Percentiles rank a stretch among this genome's conserved stretches.
phyloP scores from a whole-genome alignment of 2,797 vertebrate genomes.

The Acipenser transmontanus region DNA sequence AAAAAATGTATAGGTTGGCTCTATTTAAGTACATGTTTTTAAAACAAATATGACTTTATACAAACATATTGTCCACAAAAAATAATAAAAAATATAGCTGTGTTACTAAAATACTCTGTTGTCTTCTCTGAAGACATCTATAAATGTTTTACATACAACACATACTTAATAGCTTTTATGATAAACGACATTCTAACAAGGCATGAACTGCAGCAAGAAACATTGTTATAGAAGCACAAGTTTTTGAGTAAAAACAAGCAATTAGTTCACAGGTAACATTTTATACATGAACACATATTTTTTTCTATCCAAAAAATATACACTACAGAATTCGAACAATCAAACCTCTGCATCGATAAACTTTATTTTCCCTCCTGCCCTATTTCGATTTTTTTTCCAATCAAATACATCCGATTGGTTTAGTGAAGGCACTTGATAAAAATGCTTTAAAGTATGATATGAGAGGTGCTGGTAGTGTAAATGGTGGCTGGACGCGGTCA shows the following conservation, averaged over 20 bases:
- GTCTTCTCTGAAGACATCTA: slow-evolving; percentile 86
- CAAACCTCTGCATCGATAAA: slow-evolving; percentile 11
- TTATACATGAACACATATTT: slow-evolving; percentile 17
- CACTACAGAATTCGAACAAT: slow-evolving; percentile 29
- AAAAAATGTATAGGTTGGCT: slow-evolving; percentile 75
- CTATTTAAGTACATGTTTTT: slow-evolving; percentile 75
- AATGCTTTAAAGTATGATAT: neutral
- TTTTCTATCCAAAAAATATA: slow-evolving; percentile 33
- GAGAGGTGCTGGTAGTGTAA: no score
- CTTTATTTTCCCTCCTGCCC: slow-evolving; percentile 22
- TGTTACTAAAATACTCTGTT: slow-evolving; percentile 79
- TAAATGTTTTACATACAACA: slow-evolving; percentile 78
- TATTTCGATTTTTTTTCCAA: slow-evolving; percentile 6
- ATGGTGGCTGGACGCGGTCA: no score
- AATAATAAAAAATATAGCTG: slow-evolving; percentile 82
- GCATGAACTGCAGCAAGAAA: slow-evolving; percentile 70
- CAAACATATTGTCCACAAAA: slow-evolving; percentile 57
- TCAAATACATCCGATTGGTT: slow-evolving; percentile 18
- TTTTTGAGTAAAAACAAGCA: neutral
- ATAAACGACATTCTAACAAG: slow-evolving; percentile 76
- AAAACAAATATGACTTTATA: slow-evolving; percentile 85
- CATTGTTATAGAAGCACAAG: slow-evolving; percentile 44
- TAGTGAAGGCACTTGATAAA: neutral
- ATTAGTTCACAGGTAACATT: slow-evolving; percentile 17
- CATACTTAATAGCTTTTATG: slow-evolving; percentile 52